A percentile compares a stretch with the other conserved stretches of the same genome.
Conservation (phyloP, 2,888 invertebrate species). For the Rhamnusium bicolor region DNA sequence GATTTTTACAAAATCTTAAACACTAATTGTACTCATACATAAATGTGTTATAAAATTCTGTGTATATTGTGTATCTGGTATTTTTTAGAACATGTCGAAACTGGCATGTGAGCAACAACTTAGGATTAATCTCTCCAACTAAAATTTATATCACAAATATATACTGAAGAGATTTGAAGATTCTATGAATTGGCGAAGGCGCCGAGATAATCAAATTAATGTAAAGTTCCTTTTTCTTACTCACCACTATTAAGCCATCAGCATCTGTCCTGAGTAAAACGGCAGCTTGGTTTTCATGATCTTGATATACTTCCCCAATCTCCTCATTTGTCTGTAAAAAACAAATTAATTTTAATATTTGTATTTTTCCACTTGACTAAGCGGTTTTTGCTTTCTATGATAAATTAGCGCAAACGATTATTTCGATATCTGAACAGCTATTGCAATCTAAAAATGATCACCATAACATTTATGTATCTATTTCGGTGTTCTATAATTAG, state of each 20-base stretch:
- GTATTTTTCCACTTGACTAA: not conserved
- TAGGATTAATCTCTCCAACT: no score
- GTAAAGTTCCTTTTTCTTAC: slow-evolving; percentile 66
- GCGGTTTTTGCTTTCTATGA: no score
- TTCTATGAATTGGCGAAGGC: slow-evolving; percentile 4
- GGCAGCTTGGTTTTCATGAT: slow-evolving; percentile 89
- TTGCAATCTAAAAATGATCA: not conserved
- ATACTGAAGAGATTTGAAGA: not conserved
- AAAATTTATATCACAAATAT: no score
- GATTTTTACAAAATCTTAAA: no score
- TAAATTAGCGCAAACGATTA: no score
- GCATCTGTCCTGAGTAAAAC: slow-evolving; percentile 87
- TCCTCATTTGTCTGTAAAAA: slow-evolving; percentile 78
- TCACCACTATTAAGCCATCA: slow-evolving; percentile 88
- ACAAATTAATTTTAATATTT: slow-evolving; percentile 28
- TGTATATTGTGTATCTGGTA: no score
- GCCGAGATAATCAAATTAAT: not conserved
- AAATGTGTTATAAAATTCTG: no score
- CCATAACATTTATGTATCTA: not conserved
- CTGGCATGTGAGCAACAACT: no score
- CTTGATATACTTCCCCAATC: slow-evolving; percentile 91
- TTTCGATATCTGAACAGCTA: not conserved
- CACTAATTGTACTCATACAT: no score
- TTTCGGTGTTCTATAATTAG: no score
- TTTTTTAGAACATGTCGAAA: no score